Evolutionary conservation across 2,113 vertebrate species (phyloP), one percentile per base, ranked within the genome.

Genomic region (Corythornis cristatus): DNA sequence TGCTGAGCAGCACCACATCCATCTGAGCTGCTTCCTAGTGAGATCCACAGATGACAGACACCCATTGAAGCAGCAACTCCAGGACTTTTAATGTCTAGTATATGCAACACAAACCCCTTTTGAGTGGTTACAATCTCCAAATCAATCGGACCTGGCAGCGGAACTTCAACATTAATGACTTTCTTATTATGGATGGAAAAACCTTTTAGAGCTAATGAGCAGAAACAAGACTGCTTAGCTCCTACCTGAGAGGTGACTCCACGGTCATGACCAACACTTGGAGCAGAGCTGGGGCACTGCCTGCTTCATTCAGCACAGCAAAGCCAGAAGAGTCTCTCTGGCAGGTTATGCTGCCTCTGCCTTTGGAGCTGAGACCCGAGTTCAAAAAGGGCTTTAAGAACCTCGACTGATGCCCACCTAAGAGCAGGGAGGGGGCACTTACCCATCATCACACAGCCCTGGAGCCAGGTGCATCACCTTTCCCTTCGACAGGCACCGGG

Each of bases 131-230:
- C 74, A 75, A 86, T 84, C 89, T 88, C 71, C 62, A 45, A 90
- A 90, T 90, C 83, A 45, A 51, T 93, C 23, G 20, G 83, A 72
- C 50, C 92, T 84, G 73, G 90, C 88, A 95, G 67, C 1, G 2
- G 67, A 90, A 90, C 74, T 93, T 95, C 94, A 92, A 87, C 89
- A 53, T 90, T 92, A 93, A 96, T 85, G 84, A 89, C 91, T 93
- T 92, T 86, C 86, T 93, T 83, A 58, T 79, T 87, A 94, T 35
- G 84, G 82, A 85, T 87, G 89, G 87, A 54, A 48, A 95, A 93
- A 65, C 66, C 91, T 93, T 82, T 62, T 37, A 8, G 89, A 89
- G 86, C 54, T 87, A 92, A 94, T 33, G 93, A 95, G 83, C 86
- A 95, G 93, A 89, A 95, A 85, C 84, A 73, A 85, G 88, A 76